A percentile compares a stretch with the other conserved stretches of the same genome.
phyloP scores from a whole-genome alignment of 1,140 invertebrate genomes.

The Lepidurus apus region DNA sequence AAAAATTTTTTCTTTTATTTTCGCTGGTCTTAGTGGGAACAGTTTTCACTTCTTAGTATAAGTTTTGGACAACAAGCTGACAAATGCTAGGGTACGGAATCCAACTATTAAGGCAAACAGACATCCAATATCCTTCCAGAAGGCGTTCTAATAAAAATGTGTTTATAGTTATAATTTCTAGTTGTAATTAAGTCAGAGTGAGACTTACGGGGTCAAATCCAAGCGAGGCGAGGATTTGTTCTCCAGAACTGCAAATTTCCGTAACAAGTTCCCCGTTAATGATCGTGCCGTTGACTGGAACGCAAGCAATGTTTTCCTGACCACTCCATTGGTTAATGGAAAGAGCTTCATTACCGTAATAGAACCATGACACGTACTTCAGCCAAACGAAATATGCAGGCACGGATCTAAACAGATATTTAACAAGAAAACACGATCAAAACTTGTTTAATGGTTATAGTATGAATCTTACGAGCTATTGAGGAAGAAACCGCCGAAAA shows the following conservation, averaged over 20 bases:
- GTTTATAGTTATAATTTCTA: slow-evolving; percentile 29
- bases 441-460: not conserved
- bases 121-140: slow-evolving; percentile 62
- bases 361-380: slow-evolving; percentile 91
- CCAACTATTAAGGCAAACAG: slow-evolving; percentile 65
- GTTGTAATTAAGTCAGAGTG: slow-evolving; percentile 9
- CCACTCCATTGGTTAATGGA: slow-evolving; percentile 89
- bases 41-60: slow-evolving; percentile 36
- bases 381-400: slow-evolving; percentile 85
- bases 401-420: slow-evolving; percentile 57
- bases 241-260: slow-evolving; percentile 43
- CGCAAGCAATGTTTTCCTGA: slow-evolving; percentile 60
- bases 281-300: slow-evolving; percentile 62
- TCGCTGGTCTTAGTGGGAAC: not conserved
- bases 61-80: slow-evolving; percentile 55
- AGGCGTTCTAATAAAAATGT: slow-evolving; percentile 55
- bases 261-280: slow-evolving; percentile 69
- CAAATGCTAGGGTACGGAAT: slow-evolving; percentile 69
- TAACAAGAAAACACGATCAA: slow-evolving; percentile 25
- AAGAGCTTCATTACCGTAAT: slow-evolving; percentile 86
- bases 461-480: slow-evolving; percentile 67
- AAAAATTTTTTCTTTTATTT: not conserved
- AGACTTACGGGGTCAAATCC: slow-evolving; percentile 34
- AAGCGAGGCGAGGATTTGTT: slow-evolving; percentile 29
- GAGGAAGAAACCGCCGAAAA: slow-evolving; percentile 94